A percentile compares a stretch with the other conserved stretches of the same genome.
Evolutionary conservation across 2,888 invertebrate species (phyloP).

Genomic region (Elegia similella): DNA sequence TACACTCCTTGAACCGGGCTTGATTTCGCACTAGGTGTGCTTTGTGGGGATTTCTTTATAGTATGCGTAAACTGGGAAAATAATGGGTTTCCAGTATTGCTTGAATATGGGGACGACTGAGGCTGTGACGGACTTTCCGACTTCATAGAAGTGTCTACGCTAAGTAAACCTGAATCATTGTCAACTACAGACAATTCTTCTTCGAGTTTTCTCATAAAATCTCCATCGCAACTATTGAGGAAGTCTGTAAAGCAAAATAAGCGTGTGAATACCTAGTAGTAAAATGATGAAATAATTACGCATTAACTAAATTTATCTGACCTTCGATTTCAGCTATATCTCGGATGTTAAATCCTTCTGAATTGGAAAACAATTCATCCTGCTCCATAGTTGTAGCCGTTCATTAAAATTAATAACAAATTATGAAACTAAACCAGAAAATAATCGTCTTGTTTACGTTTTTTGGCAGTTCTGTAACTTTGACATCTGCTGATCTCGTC

Average conservation of each 20-base stretch:
- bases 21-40: conserved; percentile 39
- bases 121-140: conserved; percentile 48
- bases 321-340: conserved; percentile 87
- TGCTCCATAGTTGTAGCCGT: conserved; percentile 52
- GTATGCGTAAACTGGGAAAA: conserved; percentile 63
- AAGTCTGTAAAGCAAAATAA: conserved; percentile 76
- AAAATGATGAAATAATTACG: conserved; percentile 19
- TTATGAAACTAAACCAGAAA: conserved; percentile 15
- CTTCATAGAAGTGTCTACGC: conserved; percentile 54
- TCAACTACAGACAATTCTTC: conserved; percentile 65
- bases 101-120: conserved; percentile 51
- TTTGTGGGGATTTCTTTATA: conserved; percentile 41
- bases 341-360: conserved; percentile 84
- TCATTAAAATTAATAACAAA: conserved; percentile 17
- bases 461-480: conserved; percentile 45
- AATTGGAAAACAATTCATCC: conserved; percentile 63
- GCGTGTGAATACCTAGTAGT: background rate
- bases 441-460: conserved; percentile 55
- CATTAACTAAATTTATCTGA: background rate
- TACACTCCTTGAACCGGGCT: conserved; percentile 57
- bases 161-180: conserved; percentile 52
- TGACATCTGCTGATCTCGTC: conserved; percentile 57
- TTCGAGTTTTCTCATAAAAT: conserved; percentile 81
- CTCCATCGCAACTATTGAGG: conserved; percentile 85
- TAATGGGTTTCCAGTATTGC: conserved; percentile 60